Percentiles rank a stretch among this genome's conserved stretches.
Conservation (phyloP, 2,888 invertebrate genomes). For the Nematopogon swammerdamellus region DNA sequence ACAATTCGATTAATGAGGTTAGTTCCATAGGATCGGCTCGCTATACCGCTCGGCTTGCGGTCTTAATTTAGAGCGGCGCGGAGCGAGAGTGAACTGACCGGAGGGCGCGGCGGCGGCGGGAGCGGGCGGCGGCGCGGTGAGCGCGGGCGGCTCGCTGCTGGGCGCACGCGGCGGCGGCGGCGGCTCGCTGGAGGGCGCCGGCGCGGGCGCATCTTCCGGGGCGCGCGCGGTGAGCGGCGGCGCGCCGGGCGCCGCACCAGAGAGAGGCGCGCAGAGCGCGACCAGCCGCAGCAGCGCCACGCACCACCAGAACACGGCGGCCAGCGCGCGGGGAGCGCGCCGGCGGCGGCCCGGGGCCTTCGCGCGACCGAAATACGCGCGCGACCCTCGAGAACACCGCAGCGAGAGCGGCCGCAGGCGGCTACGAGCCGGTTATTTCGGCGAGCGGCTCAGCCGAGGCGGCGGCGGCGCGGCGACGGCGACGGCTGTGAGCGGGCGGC, state of each 20-base stretch:
- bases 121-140: constrained; percentile 11
- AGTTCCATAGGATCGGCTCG: neutral
- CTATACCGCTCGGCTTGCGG: too few relatives aligned
- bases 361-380: constrained; percentile 50
- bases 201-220: constrained; percentile 42
- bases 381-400: constrained; percentile 35
- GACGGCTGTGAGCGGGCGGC: constrained; percentile 28
- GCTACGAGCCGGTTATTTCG: constrained; percentile 32
- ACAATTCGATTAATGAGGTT: constrained; percentile 6
- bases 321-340: constrained; percentile 52
- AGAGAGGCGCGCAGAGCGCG: constrained; percentile 49
- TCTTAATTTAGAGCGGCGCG: too few relatives aligned
- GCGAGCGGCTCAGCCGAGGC: constrained; percentile 32
- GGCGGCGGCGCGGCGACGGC: neutral
- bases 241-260: constrained; percentile 36
- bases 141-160: constrained; percentile 15
- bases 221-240: constrained; percentile 40
- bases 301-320: constrained; percentile 55
- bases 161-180: too few relatives aligned
- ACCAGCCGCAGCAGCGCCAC: constrained; percentile 55
- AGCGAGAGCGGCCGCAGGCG: constrained; percentile 16
- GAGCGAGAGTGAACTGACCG: neutral
- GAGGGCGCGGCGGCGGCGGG: neutral
- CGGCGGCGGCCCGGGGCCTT: constrained; percentile 48
- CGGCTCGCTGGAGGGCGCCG: constrained; percentile 42